Conservation (phyloP, 2,797 vertebrate species). For the Ataeniobius toweri region DNA sequence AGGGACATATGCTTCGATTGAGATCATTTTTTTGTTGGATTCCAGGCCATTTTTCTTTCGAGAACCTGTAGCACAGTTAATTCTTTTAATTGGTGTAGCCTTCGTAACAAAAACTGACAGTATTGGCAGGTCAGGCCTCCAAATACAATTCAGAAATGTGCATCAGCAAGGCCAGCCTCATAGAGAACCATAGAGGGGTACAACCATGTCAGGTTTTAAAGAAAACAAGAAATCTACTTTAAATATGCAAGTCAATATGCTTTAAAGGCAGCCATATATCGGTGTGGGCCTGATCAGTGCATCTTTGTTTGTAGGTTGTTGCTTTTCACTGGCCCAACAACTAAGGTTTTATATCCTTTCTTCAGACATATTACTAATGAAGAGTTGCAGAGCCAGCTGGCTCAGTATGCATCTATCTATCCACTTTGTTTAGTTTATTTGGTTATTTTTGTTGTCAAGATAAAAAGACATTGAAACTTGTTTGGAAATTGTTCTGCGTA, state of each 20-base stretch:
- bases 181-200: too few species aligned
- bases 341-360: neutral
- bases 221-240: neutral
- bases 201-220: neutral
- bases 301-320: neutral
- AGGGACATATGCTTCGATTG: too few species aligned
- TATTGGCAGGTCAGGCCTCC: neutral
- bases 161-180: neutral
- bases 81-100: neutral
- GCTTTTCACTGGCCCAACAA: neutral
- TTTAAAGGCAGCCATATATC: neutral
- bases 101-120: too few species aligned
- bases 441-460: neutral
- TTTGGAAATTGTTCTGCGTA: neutral
- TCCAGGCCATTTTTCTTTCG: neutral
- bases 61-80: neutral
- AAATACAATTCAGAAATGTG: neutral
- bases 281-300: too few species aligned
- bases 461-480: neutral
- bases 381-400: slow-evolving; percentile 6
- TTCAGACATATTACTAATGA: neutral
- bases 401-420: neutral
- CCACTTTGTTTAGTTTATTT: neutral
- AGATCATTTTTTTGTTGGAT: neutral
- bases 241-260: neutral